These are phyloP conservation scores for Apis laboriosa DNA, from an alignment of 1,140 invertebrate genomes.

Conservation along the genomic window DNA sequence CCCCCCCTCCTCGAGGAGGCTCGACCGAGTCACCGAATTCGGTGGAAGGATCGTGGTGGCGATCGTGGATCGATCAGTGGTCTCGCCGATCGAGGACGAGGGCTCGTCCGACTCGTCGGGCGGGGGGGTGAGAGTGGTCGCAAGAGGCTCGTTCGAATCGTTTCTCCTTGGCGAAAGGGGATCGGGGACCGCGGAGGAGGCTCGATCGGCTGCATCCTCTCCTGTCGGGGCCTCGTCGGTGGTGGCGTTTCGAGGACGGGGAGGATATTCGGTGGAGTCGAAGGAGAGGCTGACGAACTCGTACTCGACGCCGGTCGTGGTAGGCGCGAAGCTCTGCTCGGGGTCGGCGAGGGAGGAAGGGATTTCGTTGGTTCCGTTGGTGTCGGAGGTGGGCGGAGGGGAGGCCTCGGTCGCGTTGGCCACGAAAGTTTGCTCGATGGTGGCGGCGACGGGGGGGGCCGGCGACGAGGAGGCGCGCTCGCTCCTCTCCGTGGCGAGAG, in stretches of 20 bases:
- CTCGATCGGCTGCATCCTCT: neutral
- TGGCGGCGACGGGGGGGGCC: neutral
- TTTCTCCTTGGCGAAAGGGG: neutral
- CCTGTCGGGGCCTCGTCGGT: constrained; percentile 5
- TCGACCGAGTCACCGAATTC: neutral
- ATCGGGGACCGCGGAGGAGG: too few species aligned
- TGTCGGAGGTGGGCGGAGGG: neutral
- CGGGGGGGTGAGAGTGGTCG: neutral
- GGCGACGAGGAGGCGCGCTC: neutral
- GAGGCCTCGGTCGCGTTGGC: neutral
- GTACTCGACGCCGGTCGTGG: constrained; percentile 69
- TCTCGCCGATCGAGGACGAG: neutral
- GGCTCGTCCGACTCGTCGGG: neutral
- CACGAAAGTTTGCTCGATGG: neutral
- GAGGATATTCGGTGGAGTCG: constrained; percentile 35
- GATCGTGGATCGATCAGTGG: neutral
- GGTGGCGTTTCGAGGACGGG: neutral
- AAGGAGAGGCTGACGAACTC: constrained; percentile 71
- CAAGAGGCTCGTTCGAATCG: constrained; percentile 10
- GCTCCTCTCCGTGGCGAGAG: neutral
- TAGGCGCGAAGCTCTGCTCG: constrained; percentile 45
- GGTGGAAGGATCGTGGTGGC: neutral
- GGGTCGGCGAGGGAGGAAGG: neutral
- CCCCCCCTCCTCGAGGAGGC: neutral
- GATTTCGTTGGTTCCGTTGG: constrained; percentile 38